Percentiles rank a stretch among this genome's conserved stretches.
Evolutionary conservation across 2,888 invertebrate genomes (phyloP).

Genomic region (Scelioninae gen. 1): DNA sequence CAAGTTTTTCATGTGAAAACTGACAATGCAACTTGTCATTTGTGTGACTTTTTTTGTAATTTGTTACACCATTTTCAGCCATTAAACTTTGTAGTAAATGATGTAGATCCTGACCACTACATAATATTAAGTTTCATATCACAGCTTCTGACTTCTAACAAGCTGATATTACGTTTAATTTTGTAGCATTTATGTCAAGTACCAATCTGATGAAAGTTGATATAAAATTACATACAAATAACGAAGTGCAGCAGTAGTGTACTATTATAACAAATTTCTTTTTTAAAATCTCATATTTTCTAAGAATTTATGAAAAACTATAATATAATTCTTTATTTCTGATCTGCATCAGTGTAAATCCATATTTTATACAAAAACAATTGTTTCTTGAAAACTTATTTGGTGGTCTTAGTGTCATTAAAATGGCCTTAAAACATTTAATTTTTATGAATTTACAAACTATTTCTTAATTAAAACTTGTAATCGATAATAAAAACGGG

Average conservation of each 20-base stretch:
- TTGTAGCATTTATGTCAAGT: slow-evolving; percentile 29
- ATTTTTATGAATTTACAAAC: too few relatives aligned
- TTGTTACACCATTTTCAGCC: slow-evolving; percentile 18
- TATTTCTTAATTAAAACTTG: too few relatives aligned
- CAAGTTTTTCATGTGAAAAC: background rate
- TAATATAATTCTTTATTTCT: too few relatives aligned
- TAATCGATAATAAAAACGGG: too few relatives aligned
- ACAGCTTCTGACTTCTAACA: slow-evolving; percentile 49
- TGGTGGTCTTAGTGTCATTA: too few relatives aligned
- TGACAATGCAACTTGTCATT: slow-evolving; percentile 6
- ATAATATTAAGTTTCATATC: slow-evolving; percentile 52
- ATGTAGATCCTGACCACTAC: slow-evolving; percentile 22
- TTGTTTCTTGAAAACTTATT: too few relatives aligned
- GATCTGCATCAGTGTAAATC: too few relatives aligned
- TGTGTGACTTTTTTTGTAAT: background rate
- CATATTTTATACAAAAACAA: too few relatives aligned
- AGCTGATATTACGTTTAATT: slow-evolving; percentile 48
- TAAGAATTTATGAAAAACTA: too few relatives aligned
- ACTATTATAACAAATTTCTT: too few relatives aligned
- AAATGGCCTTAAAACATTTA: too few relatives aligned
- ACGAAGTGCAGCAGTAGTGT: background rate
- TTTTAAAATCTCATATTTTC: too few relatives aligned
- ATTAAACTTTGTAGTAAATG: slow-evolving; percentile 32
- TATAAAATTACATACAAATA: slow-evolving; percentile 27
- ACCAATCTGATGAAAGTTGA: slow-evolving; percentile 39